Conservation (phyloP, 2,113 vertebrate genomes). For the Nanorana parkeri region DNA sequence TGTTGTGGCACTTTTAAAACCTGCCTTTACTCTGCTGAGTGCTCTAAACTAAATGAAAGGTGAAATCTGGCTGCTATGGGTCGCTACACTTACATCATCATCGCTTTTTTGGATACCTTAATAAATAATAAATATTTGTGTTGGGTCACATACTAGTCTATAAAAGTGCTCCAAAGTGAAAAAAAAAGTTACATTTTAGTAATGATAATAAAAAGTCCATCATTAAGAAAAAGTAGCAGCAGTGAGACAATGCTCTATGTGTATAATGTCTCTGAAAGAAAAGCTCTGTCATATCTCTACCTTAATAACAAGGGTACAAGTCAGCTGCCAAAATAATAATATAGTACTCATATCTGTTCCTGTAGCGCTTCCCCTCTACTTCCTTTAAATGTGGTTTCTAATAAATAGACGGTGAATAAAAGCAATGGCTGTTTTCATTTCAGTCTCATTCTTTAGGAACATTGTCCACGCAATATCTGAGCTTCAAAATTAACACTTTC, state of each 20-base stretch:
- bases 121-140: no score
- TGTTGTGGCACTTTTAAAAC: no score
- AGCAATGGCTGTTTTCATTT: slow-evolving; percentile 30
- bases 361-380: slow-evolving; percentile 43
- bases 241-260: slow-evolving; percentile 20
- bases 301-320: slow-evolving; percentile 40
- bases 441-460: slow-evolving; percentile 22
- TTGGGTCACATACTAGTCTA: no score
- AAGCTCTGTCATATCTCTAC: slow-evolving; percentile 24
- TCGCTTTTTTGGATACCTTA: no score
- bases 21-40: no score
- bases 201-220: not conserved
- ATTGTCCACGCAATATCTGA: not conserved
- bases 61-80: no score
- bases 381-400: slow-evolving; percentile 51
- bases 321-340: slow-evolving; percentile 47
- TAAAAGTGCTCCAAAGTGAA: no score
- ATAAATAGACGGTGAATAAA: slow-evolving; percentile 49
- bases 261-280: slow-evolving; percentile 12
- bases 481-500: not conserved
- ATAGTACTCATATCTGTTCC: slow-evolving; percentile 47
- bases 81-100: no score
- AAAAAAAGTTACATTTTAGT: not conserved
- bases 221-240: not conserved
- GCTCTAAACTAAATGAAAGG: no score